Evolutionary conservation across 2,888 invertebrate genomes (phyloP).

Genomic region (Tipula vernalis): DNA sequence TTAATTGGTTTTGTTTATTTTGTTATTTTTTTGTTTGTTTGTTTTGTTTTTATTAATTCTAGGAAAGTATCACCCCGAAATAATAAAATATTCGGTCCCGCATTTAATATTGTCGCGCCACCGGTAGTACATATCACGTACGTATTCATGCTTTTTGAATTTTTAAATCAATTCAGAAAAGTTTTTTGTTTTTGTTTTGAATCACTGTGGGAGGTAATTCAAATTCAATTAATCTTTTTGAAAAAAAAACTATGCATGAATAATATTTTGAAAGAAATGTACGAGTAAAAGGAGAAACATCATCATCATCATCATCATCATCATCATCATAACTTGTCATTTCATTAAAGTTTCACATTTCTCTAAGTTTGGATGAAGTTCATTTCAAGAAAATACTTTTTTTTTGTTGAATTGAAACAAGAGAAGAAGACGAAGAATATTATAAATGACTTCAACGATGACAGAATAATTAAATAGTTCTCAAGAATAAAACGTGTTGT

Average conservation of each 20-base stretch:
- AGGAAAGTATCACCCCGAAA: neutral
- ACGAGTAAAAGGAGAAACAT: neutral
- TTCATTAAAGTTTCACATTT: neutral
- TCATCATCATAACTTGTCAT: neutral
- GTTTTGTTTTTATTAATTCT: neutral
- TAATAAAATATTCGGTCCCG: neutral
- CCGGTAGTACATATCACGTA: neutral
- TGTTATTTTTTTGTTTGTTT: too few relatives aligned
- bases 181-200: neutral
- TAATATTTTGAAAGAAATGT: neutral
- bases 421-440: neutral
- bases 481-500: neutral
- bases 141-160: neutral
- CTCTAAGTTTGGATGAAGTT: neutral
- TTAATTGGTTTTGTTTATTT: neutral
- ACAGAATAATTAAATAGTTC: constrained; percentile 4
- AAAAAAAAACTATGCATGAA: neutral
- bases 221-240: neutral
- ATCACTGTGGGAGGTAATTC: neutral
- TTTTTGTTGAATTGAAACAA: neutral
- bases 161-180: neutral
- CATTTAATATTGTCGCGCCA: neutral
- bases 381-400: neutral
- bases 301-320: neutral
- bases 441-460: constrained; percentile 4